Evolutionary conservation across 1,140 invertebrate species (phyloP).

Genomic region (Lysiphlebus fabarum): DNA sequence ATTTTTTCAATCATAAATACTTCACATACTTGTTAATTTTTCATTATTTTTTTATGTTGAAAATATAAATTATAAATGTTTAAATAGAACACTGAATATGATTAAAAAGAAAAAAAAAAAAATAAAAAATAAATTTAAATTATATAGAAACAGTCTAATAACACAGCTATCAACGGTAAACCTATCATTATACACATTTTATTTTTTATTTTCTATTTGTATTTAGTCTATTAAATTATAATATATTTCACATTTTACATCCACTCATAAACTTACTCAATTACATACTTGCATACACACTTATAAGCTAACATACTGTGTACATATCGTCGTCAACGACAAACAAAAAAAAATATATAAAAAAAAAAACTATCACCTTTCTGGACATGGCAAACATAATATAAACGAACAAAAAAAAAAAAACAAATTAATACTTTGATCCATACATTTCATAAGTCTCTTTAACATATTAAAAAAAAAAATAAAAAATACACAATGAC

Average conservation of each 20-base stretch:
- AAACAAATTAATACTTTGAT: slow-evolving; percentile 14
- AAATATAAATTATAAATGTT: slow-evolving; percentile 7
- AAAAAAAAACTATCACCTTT: slow-evolving; percentile 6
- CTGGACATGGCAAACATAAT: slow-evolving; percentile 13
- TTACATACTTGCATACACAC: too few relatives aligned
- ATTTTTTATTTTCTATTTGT: too few relatives aligned
- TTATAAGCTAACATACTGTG: too few relatives aligned
- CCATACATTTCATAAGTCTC: slow-evolving; percentile 1
- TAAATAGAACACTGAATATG: slow-evolving; percentile 8
- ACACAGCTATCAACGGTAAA: slow-evolving; percentile 38
- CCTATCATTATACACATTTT: slow-evolving; percentile 15
- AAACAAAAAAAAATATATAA: slow-evolving; percentile 11
- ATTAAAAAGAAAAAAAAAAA: slow-evolving; percentile 17
- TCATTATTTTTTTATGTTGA: not conserved
- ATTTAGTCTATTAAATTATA: too few relatives aligned
- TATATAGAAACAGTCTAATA: slow-evolving; percentile 39
- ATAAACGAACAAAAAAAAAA: too few relatives aligned
- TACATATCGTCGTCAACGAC: not conserved
- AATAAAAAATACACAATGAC: too few relatives aligned
- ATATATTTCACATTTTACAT: too few relatives aligned
- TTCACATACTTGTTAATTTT: not conserved
- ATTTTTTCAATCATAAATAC: slow-evolving; percentile 7
- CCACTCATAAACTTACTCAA: too few relatives aligned
- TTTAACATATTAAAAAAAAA: too few relatives aligned
- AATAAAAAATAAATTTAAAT: too few relatives aligned